Evolutionary conservation across 2,113 vertebrate genomes (phyloP).

Genomic region (Pluvianellus socialis): DNA sequence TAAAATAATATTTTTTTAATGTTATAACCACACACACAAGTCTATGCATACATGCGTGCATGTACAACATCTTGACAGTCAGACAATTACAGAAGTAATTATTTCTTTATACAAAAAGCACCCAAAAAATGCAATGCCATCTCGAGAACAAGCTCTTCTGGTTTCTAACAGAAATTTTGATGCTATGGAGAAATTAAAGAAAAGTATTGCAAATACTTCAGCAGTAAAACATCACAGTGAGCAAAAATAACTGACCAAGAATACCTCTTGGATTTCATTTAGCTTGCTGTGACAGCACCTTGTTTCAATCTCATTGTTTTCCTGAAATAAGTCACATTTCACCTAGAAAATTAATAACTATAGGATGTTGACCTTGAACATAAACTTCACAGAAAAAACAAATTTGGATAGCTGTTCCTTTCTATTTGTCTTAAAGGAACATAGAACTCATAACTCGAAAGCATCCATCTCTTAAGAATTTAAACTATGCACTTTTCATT

Average conservation of each 20-base stretch:
- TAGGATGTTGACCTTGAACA: not conserved
- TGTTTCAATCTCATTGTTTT: not conserved
- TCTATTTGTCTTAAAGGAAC: not conserved
- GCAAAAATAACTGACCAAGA: not conserved
- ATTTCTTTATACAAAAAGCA: not conserved
- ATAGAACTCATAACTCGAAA: not conserved
- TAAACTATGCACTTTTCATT: not conserved
- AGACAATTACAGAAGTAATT: not conserved
- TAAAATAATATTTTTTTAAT: not conserved
- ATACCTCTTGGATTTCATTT: not conserved
- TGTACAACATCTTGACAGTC: not conserved
- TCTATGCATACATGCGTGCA: rapidly evolving
- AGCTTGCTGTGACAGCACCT: not conserved
- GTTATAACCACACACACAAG: not conserved
- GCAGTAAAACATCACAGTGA: not conserved
- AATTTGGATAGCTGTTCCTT: not conserved
- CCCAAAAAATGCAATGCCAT: not conserved
- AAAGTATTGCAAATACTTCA: not conserved
- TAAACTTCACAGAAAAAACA: not conserved
- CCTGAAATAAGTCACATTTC: not conserved
- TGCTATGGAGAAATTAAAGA: not conserved
- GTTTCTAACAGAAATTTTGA: not conserved
- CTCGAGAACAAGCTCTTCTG: not conserved
- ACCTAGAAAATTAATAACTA: not conserved
- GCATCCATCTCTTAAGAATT: not conserved